Percentiles rank a stretch among this genome's conserved stretches.
phyloP scores from a whole-genome alignment of 2,113 vertebrate genomes.

The Salvator merianae region DNA sequence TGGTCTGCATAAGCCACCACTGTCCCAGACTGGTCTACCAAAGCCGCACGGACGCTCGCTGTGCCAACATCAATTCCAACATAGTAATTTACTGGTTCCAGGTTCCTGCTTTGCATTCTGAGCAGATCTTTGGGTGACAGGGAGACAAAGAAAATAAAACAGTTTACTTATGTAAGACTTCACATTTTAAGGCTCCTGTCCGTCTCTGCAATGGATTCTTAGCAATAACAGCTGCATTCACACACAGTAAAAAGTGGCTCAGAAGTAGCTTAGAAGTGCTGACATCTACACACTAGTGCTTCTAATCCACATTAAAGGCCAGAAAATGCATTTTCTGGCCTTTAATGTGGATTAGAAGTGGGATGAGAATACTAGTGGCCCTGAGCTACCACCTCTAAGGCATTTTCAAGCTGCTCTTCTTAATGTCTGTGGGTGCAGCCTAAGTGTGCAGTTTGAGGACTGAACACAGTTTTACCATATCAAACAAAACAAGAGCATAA shows the following conservation, averaged over 20 bases:
- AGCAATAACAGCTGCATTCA: not conserved
- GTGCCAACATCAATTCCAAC: constrained; percentile 94
- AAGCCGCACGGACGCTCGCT: constrained; percentile 87
- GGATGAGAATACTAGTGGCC: no score
- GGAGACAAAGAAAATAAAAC: not conserved
- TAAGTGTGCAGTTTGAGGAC: not conserved
- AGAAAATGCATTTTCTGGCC: no score
- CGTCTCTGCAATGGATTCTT: not conserved
- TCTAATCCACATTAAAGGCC: no score
- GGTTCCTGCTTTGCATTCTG: constrained; percentile 57
- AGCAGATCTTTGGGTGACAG: constrained; percentile 33
- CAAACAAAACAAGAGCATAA: no score
- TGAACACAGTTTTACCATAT: not conserved
- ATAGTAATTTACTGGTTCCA: constrained; percentile 71
- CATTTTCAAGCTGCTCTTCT: no score
- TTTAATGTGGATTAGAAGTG: not conserved
- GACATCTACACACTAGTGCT: no score
- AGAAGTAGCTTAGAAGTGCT: no score
- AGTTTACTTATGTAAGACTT: not conserved
- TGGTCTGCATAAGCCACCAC: constrained; percentile 80
- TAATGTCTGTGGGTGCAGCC: no score
- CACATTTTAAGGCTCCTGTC: not conserved
- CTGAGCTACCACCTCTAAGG: no score
- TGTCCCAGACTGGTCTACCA: constrained; percentile 81
- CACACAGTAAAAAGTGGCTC: no score